Evolutionary conservation across 30 jellyfish, hydroid and myxozoan genomes (phyloP).

Genomic region (Catostylus mosaicus): DNA sequence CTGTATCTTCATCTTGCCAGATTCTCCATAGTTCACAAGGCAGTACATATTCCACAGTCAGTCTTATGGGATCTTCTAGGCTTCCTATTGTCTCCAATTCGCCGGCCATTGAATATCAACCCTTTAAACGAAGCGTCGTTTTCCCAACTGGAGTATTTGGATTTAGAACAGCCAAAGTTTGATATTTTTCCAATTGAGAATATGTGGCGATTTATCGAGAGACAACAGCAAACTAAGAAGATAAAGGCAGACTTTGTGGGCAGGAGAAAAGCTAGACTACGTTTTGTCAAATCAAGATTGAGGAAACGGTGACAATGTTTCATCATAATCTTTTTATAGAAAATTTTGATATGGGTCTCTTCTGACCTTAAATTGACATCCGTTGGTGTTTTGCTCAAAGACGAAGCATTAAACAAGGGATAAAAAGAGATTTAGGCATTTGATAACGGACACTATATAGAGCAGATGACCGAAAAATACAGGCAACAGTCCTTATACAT

Average conservation of each 20-base stretch:
- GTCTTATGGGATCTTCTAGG: constrained; percentile 78
- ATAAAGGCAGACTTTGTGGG: constrained; percentile 15
- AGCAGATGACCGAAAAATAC: too few species aligned
- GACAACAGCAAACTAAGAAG: constrained; percentile 18
- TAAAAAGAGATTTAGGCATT: too few species aligned
- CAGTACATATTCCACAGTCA: constrained; percentile 83
- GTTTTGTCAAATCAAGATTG: not conserved
- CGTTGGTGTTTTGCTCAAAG: too few species aligned
- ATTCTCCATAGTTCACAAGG: constrained; percentile 81
- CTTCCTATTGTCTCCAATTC: constrained; percentile 77
- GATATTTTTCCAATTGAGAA: constrained; percentile 54
- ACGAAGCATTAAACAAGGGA: too few species aligned
- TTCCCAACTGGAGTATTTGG: constrained; percentile 66
- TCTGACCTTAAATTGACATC: too few species aligned
- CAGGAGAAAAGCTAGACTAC: constrained; percentile 31
- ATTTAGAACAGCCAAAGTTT: constrained; percentile 74
- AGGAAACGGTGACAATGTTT: constrained; percentile 13
- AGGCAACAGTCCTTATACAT: too few species aligned
- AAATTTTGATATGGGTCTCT: too few species aligned
- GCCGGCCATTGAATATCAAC: constrained; percentile 54
- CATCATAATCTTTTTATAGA: too few species aligned
- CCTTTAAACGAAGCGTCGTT: constrained; percentile 41
- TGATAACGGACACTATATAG: too few species aligned
- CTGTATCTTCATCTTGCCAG: constrained; percentile 65
- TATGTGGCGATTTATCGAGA: constrained; percentile 58